Percentiles rank a stretch among this genome's conserved stretches.
These are phyloP conservation scores for Ifrita kowaldi DNA, from an alignment of 2,113 vertebrate genomes.

Conservation along the genomic window DNA sequence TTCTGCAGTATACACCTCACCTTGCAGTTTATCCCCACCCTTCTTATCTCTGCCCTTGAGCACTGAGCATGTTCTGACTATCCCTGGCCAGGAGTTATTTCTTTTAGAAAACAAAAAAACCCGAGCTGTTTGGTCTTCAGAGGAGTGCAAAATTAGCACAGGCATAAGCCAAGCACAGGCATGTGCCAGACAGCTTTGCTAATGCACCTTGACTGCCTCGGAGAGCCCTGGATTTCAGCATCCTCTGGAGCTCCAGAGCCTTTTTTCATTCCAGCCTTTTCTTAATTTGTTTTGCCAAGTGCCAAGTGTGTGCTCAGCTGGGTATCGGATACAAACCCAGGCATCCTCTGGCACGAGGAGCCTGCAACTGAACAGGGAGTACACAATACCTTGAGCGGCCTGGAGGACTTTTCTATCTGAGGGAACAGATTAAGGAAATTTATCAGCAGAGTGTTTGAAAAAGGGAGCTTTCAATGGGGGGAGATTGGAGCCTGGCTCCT, in stretches of 20 bases:
- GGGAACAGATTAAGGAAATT: neutral
- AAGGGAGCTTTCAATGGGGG: neutral
- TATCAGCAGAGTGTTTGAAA: neutral
- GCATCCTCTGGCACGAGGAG: slow-evolving; percentile 4
- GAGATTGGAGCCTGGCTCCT: slow-evolving; percentile 20
- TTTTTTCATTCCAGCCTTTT: neutral
- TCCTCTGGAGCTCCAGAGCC: neutral
- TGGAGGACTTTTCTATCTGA: neutral
- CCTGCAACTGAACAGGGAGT: neutral
- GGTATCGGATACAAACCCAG: neutral
- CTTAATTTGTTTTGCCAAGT: slow-evolving; percentile 33
- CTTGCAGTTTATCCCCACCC: neutral
- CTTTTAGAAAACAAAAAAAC: neutral
- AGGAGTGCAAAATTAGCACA: slow-evolving; percentile 15
- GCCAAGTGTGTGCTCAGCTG: slow-evolving; percentile 23
- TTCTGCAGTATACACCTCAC: neutral
- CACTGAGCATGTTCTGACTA: neutral
- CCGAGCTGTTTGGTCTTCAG: neutral
- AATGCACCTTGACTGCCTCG: slow-evolving; percentile 20
- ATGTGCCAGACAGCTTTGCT: slow-evolving; percentile 32
- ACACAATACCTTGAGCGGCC: slow-evolving; percentile 6
- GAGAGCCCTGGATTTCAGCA: neutral
- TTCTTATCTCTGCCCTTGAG: neutral
- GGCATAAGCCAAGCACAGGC: neutral
- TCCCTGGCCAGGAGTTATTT: neutral